Evolutionary conservation across 2,797 vertebrate genomes (phyloP), one percentile per base, ranked within the genome.

Genomic region (Muraenolepis orangiensis): DNA sequence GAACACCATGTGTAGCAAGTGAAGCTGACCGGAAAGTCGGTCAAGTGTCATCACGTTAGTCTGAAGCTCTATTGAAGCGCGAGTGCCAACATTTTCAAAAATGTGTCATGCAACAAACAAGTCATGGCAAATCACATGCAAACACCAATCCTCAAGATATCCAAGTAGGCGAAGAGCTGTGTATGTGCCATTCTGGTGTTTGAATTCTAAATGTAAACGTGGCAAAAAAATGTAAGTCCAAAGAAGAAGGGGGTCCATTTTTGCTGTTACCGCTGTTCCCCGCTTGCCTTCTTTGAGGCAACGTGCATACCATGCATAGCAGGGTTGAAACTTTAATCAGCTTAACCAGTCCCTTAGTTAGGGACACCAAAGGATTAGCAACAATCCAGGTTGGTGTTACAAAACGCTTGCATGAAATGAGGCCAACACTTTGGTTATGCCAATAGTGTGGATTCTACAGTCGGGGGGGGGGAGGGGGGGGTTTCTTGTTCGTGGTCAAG

Each of bases 321-420:
- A 64, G 57, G 8, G n/a, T 26, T 64, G n/a, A 64, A 64, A 64
- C 57, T 64, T 26, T 64, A 64, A 64, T 64, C 57, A 64, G 57
- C 57, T 64, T 64, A 64, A 64, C 57, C 51, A 64, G 23, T 12
- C 57, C 11, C 57, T 64, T 23, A 64, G 10, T 26, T 26, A 26
- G 23, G 51, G n/a, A 26, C n/a, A 64, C 57, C 57, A 64, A 64
- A 20, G 57, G 57, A 64, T 64, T 26, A 64, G 57, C 7, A 26
- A 26, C 57, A 64, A 64, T 64, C 57, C 23, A 12, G 8, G 57
- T 26, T 64, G 57, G 23, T 6, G 57, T 64, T 64, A 64, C 57
- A 64, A 64, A 64, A 64, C 57, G 51, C 20, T n/a, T 57, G 10
- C 51, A 23, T 57, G 51, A 57, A 57, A 57, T 23, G 51, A 57